A percentile compares a stretch with the other conserved stretches of the same genome.
phyloP scores from a whole-genome alignment of 2,113 vertebrate species.

The Ursus arctos region DNA sequence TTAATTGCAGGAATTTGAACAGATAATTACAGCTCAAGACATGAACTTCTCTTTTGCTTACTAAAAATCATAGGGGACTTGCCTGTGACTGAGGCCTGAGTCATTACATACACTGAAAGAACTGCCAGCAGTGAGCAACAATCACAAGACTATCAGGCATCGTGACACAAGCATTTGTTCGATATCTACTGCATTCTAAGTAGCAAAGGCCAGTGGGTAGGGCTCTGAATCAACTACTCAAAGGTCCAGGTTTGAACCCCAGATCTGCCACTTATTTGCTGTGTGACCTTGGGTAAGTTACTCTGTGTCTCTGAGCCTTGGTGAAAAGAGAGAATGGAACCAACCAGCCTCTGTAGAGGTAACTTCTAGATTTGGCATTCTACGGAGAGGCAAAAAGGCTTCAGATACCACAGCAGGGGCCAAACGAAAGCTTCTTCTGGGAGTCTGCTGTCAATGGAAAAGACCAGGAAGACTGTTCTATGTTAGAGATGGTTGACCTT shows the following conservation, averaged over 20 bases:
- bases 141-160: not conserved
- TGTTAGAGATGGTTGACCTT: not conserved
- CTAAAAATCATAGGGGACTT: constrained; percentile 60
- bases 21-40: constrained; percentile 77
- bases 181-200: not conserved
- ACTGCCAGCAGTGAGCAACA: constrained; percentile 37
- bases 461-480: not conserved
- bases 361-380: not conserved
- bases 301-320: constrained; percentile 16
- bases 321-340: not conserved
- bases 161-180: not conserved
- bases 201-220: not conserved
- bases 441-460: not conserved
- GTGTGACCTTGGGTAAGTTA: not conserved
- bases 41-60: constrained; percentile 54
- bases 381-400: not conserved
- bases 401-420: not conserved
- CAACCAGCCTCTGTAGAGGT: not conserved
- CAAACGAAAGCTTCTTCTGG: not conserved
- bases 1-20: constrained; percentile 64
- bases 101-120: constrained; percentile 14
- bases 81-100: constrained; percentile 61
- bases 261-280: not conserved
- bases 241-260: not conserved
- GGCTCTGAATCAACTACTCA: not conserved